Evolutionary conservation across 2,888 invertebrate genomes (phyloP), one percentile per base, ranked within the genome.

Genomic region (Microctonus brassicae): DNA sequence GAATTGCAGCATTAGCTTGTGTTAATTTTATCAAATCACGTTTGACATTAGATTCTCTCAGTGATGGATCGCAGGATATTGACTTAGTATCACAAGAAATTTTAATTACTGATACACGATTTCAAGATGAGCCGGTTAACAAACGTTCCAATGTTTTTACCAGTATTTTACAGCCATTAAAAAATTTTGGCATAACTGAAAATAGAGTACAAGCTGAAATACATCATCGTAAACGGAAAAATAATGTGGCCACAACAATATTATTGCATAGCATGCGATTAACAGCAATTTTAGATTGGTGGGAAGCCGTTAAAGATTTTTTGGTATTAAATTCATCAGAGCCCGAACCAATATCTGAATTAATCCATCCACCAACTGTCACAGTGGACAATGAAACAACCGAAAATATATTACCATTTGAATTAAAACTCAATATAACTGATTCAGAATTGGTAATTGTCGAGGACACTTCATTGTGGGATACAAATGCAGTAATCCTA

Each of bases 371-470:
- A 0, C 75, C 77, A 13, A 17, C 77, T 0, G 33, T 81, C 0
- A 33, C 73, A 0, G 76, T 73, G 1, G 83, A 82, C 0, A 77
- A 55, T 5, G 73, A 65, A 7, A 47, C 63, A 7, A 74, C 67
- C 20, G 84, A 79, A 20, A 83, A 81, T 29, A 74, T 77, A 73
- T 74, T 85, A 11, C 92, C 92, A 0, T 90, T 94, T 87, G 97
- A 98, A 87, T 89, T 98, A 39, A 97, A 97, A 86, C 90, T 99
- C 69, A 98, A 98, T 88, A 93, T 98, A 29, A 97, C 97, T 0
- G 97, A 98, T 88, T 98, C 97, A 3, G 98, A 99, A 88, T 90
- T 99, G 70, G 96, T 99, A 36, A 91, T 98, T 39, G 94, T 99
- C 0, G 98, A 99, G 87, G 94, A 98, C 85, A 93, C 95, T 0